phyloP scores from a whole-genome alignment of 2,797 vertebrate species.

The Acanthis flammea region DNA sequence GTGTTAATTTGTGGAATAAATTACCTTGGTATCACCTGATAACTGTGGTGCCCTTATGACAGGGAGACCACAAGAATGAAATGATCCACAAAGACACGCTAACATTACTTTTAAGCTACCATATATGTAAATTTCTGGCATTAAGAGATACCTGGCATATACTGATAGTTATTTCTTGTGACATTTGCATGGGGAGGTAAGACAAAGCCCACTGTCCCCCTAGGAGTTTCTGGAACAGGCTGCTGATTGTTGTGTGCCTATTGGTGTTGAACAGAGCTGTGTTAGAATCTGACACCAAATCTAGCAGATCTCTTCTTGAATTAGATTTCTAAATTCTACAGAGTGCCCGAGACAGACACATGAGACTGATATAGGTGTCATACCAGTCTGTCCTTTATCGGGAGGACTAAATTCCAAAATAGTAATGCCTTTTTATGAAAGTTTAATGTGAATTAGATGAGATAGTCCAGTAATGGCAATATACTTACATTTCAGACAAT shows the following conservation, averaged over 20 bases:
- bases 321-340: background rate
- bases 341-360: fast-evolving
- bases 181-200: background rate
- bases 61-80: background rate
- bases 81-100: background rate
- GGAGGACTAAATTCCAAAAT: background rate
- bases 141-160: background rate
- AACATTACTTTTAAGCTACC: background rate
- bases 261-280: background rate
- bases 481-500: background rate
- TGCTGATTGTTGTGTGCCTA: background rate
- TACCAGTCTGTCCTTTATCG: background rate
- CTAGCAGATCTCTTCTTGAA: background rate
- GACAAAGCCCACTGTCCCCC: background rate
- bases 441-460: background rate
- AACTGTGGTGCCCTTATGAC: background rate
- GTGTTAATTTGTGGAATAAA: background rate
- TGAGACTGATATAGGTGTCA: background rate
- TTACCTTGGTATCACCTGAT: background rate
- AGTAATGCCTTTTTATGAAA: background rate
- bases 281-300: background rate
- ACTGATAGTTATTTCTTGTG: background rate
- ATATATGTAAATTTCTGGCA: background rate
- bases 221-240: background rate
- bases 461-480: background rate